Percentiles rank a stretch among this genome's conserved stretches.
phyloP scores from a whole-genome alignment of 2,113 vertebrate species.

The Lota lota region DNA sequence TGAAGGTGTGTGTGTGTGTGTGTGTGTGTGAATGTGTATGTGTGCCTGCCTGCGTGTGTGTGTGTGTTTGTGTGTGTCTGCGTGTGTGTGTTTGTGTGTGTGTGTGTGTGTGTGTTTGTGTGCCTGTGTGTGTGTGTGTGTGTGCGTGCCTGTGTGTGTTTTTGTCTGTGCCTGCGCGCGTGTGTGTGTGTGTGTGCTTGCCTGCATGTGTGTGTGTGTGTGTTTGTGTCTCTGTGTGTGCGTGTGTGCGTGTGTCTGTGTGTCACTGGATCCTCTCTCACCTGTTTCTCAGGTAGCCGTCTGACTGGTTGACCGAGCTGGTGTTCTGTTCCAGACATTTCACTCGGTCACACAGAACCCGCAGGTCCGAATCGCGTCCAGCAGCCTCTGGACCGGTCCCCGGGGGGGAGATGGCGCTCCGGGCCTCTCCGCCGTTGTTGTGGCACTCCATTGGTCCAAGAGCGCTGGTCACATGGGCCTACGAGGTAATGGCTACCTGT shows the following conservation, averaged over 20 bases:
- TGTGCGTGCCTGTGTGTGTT: neutral
- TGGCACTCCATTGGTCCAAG: too few species aligned
- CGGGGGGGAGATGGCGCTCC: too few species aligned
- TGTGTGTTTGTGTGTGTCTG: too few species aligned
- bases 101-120: constrained; percentile 5
- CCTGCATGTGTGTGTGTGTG: constrained; percentile 43
- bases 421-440: too few species aligned
- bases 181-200: constrained; percentile 34
- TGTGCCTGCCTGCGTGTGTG: too few species aligned
- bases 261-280: constrained; percentile 62
- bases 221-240: neutral
- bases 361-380: constrained; percentile 4
- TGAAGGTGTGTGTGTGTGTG: constrained; percentile 16
- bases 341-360: constrained; percentile 46
- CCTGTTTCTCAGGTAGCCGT: constrained; percentile 69
- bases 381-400: neutral
- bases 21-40: neutral
- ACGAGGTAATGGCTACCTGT: too few species aligned
- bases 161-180: too few species aligned
- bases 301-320: constrained; percentile 35
- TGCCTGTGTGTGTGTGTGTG: constrained; percentile 23
- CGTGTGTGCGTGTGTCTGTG: constrained; percentile 20
- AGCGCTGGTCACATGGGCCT: too few species aligned
- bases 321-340: constrained; percentile 58
- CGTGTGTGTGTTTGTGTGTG: constrained; percentile 2